These are phyloP conservation scores for Ammospiza maritima DNA, from an alignment of 2,797 vertebrate species.

Conservation along the genomic window DNA sequence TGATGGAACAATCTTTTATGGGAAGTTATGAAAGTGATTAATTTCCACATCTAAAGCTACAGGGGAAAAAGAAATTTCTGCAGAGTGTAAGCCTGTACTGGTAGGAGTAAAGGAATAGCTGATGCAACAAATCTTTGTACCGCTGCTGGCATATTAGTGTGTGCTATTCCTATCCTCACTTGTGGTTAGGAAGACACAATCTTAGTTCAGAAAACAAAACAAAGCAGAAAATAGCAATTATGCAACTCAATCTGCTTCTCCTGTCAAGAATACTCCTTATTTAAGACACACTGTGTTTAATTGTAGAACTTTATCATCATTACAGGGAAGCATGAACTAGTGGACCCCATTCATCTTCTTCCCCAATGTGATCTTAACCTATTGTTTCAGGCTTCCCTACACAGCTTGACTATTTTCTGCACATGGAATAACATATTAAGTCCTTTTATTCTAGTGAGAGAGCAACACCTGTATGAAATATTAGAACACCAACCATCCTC, in stretches of 20 bases:
- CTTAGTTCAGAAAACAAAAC: background rate
- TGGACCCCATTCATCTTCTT: background rate
- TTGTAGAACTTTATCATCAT: background rate
- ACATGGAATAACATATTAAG: background rate
- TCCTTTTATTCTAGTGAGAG: background rate
- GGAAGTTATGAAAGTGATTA: background rate
- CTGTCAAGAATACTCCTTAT: background rate
- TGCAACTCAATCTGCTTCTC: background rate
- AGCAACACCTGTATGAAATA: background rate
- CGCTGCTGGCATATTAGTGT: background rate
- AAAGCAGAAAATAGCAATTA: background rate
- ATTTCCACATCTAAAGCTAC: background rate
- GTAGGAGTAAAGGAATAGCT: background rate
- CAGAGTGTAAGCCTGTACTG: background rate
- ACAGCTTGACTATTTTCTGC: background rate
- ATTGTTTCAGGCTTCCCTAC: background rate
- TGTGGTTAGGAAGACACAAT: background rate
- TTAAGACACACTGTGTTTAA: background rate
- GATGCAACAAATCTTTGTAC: background rate
- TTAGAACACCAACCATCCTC: background rate
- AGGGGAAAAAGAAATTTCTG: background rate
- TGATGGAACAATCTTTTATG: background rate
- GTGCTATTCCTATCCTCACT: background rate
- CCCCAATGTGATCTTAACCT: accelerated
- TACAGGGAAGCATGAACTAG: background rate